Percentiles rank a stretch among this genome's conserved stretches.
Conservation (phyloP, 2,113 vertebrate genomes). For the Herpailurus yagouaroundi region DNA sequence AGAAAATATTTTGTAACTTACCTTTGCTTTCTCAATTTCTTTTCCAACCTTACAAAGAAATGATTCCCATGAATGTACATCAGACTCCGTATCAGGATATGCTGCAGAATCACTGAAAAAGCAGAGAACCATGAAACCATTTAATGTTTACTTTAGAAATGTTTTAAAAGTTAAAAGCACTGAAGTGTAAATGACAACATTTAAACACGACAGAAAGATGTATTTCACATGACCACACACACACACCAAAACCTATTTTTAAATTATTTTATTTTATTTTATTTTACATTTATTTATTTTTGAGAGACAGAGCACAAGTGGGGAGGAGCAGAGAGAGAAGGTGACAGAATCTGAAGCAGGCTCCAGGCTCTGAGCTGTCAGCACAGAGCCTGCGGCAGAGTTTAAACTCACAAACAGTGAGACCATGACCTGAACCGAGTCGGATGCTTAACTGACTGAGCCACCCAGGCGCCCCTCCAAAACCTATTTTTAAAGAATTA, state of each 20-base stretch:
- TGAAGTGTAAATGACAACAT: background rate
- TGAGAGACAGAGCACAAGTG: background rate
- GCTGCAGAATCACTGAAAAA: conserved; percentile 70
- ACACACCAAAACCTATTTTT: background rate
- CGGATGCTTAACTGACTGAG: background rate
- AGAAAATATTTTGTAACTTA: conserved; percentile 62
- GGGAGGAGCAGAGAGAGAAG: background rate
- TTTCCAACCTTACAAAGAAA: conserved; percentile 79
- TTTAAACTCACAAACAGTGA: background rate
- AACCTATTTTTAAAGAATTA: background rate
- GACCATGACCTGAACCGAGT: background rate
- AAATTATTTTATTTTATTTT: background rate
- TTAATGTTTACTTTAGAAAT: background rate
- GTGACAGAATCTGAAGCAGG: background rate
- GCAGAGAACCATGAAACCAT: conserved; percentile 2
- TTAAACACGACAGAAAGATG: background rate
- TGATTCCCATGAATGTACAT: conserved; percentile 78
- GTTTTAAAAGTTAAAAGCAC: conserved; percentile 2
- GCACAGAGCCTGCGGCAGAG: background rate
- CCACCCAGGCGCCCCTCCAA: background rate
- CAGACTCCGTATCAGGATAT: conserved; percentile 59
- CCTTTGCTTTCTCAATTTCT: conserved; percentile 80
- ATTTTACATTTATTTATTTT: background rate
- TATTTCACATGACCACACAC: background rate
- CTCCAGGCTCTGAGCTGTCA: background rate